Evolutionary conservation across 2,113 vertebrate species (phyloP).

Genomic region (Apodemus sylvaticus): DNA sequence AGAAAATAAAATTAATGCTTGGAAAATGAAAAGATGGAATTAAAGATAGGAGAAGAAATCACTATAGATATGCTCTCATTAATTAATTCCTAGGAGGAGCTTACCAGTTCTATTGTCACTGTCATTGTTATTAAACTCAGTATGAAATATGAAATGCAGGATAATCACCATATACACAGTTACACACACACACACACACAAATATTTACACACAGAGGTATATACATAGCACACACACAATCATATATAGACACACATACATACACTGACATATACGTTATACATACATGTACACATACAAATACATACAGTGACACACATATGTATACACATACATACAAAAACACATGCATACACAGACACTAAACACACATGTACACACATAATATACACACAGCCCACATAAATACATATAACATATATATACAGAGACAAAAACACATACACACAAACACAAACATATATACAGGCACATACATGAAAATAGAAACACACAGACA

Average conservation of each 20-base stretch:
- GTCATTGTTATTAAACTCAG: conserved; percentile 5
- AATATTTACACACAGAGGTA: background rate
- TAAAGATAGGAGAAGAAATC: conserved; percentile 73
- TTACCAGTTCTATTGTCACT: background rate
- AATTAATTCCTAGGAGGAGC: background rate
- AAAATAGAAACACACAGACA: background rate
- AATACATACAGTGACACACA: background rate
- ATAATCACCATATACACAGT: background rate
- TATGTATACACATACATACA: background rate
- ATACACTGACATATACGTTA: background rate
- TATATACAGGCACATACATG: background rate
- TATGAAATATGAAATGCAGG: background rate
- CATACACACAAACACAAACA: background rate
- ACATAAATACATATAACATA: background rate
- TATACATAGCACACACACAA: background rate
- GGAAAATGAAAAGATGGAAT: conserved; percentile 69
- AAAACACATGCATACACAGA: background rate
- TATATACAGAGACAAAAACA: background rate
- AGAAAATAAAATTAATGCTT: conserved; percentile 77
- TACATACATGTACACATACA: background rate
- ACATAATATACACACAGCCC: background rate
- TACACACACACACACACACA: background rate
- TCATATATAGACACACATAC: background rate
- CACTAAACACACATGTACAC: background rate
- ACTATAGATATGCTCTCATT: conserved; percentile 49